Percentiles rank a stretch among this genome's conserved stretches.
phyloP scores from a whole-genome alignment of 2,797 vertebrate species.

The Ibycter americanus region DNA sequence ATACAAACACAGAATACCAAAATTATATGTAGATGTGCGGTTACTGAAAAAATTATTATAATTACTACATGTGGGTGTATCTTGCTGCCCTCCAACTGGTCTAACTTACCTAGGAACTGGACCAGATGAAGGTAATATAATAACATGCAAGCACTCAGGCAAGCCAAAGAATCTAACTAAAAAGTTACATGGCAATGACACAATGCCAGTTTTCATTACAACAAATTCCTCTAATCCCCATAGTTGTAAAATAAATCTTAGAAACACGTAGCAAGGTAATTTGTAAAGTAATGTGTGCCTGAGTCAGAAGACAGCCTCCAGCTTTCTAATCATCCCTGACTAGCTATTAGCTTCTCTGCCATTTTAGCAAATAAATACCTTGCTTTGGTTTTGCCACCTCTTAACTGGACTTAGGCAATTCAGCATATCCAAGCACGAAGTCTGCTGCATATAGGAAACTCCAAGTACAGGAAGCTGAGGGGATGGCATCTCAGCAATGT shows the following conservation, averaged over 20 bases:
- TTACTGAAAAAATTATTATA: not conserved
- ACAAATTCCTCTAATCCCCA: slow-evolving; percentile 48
- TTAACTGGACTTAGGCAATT: not conserved
- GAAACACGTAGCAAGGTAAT: slow-evolving; percentile 25
- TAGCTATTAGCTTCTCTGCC: not conserved
- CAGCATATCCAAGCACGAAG: not conserved
- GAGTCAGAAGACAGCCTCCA: slow-evolving; percentile 28
- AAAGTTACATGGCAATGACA: not conserved
- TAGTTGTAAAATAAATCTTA: slow-evolving; percentile 38
- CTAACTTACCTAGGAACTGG: not conserved
- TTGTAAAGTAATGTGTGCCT: slow-evolving; percentile 14
- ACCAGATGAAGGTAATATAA: not conserved
- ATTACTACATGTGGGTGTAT: not conserved
- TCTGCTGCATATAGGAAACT: not conserved
- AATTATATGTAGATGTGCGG: not conserved
- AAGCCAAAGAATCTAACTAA: slow-evolving; percentile 5
- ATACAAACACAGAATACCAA: not conserved
- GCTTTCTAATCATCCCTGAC: not conserved
- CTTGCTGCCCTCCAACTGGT: not conserved
- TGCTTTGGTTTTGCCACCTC: not conserved
- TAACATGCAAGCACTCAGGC: not conserved
- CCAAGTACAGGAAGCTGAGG: not conserved
- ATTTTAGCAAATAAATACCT: not conserved
- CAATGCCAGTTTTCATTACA: slow-evolving; percentile 32
- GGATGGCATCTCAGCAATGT: not conserved